Base-by-base conservation (phyloP, 2,888 invertebrate species). In the Ganaspis brasiliensis region DNA sequence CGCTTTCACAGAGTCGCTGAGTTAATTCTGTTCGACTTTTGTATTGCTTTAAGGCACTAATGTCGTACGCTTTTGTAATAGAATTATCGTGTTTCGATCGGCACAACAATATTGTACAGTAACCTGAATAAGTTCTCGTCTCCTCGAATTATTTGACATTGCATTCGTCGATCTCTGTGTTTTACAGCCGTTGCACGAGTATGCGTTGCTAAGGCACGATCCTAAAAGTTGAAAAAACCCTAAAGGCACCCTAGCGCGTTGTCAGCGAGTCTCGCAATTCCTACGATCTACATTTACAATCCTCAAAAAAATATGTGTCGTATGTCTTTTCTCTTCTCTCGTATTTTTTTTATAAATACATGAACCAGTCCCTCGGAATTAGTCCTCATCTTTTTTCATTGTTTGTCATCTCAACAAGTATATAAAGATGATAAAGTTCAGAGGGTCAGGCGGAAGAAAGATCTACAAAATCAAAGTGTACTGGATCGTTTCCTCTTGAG, bases 151-250 rank as follows among this genome's bases (percentile, higher is more conserved):
- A 37, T 45, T 67, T 24, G n/a, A 6, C 21, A 6, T 45, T 67
- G 67, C 67, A 40, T 45, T 49, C 67, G 67, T 67, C 67, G 67
- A 67, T 67, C 67, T 67, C 40, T 67, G 45, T 67, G 67, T 67
- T 67, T 31, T 45, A 49, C 67, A 67, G 67, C 67, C 67, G 67
- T 67, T 67, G 67, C 67, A 67, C 67, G 67, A 67, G 67, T 67
- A 45, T 67, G 26, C n/a, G 24, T 45, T 67, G 84, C 89, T 91
- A 91, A 91, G 91, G 91, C 91, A 91, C 90, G 88, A 78, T 87
- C 81, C 87, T 88, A 89, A n/a, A n/a, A 84, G 83, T 81, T 76
- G 72, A 83, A 81, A 83, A 79, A 84, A 84, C 81, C 81, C 88
- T 88, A 86, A 90, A 90, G 90, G 89, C 89, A 90, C 87, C 88